These are phyloP conservation scores for Cryptoblepharus egeriae DNA, from an alignment of 2,797 vertebrate genomes.

Conservation along the genomic window DNA sequence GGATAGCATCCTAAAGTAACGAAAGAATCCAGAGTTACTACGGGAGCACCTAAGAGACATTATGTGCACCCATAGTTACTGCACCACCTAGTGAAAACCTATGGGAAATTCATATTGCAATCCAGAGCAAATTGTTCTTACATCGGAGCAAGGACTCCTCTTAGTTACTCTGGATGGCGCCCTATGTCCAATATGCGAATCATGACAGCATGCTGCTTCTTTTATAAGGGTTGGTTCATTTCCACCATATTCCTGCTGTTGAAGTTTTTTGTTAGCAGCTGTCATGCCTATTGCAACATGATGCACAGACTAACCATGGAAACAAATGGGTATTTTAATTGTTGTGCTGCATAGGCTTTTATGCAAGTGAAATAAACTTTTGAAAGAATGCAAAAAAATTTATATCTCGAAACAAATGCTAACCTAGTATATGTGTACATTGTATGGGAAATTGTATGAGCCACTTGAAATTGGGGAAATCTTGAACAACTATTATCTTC, in stretches of 20 bases:
- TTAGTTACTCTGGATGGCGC: no score
- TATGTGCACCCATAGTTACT: no score
- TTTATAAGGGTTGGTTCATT: constrained; percentile 65
- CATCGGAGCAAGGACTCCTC: no score
- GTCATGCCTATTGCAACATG: constrained; percentile 60
- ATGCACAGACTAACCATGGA: constrained; percentile 67
- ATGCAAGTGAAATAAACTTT: constrained; percentile 74
- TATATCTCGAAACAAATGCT: constrained; percentile 61
- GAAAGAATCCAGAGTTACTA: no score
- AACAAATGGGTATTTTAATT: constrained; percentile 75
- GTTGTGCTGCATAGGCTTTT: constrained; percentile 74
- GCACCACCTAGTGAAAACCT: no score
- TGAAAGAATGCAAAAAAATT: constrained; percentile 71
- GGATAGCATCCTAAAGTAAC: no score
- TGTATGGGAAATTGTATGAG: constrained; percentile 61
- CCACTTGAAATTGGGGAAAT: neutral
- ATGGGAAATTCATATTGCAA: no score
- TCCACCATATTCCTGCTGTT: constrained; percentile 75
- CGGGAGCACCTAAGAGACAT: no score
- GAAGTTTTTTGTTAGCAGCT: constrained; percentile 69
- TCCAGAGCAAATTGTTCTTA: no score
- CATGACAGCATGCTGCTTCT: no score
- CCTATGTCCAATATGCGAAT: no score
- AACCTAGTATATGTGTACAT: constrained; percentile 57
- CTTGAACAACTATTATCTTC: neutral